Evolutionary conservation across 2,113 vertebrate genomes (phyloP).

Genomic region (Bolborhynchus lineola): DNA sequence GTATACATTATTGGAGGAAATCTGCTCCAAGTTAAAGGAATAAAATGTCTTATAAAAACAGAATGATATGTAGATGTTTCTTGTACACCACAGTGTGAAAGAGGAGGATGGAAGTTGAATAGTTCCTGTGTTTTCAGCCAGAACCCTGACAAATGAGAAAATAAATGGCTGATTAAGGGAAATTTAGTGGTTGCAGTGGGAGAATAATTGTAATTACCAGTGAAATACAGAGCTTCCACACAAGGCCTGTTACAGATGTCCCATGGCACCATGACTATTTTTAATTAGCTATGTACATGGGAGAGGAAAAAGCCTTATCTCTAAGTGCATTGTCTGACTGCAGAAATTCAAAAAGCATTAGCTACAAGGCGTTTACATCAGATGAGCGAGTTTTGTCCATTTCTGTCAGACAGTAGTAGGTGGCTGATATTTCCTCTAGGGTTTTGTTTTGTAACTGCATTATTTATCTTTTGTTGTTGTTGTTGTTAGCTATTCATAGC

Average conservation of each 20-base stretch:
- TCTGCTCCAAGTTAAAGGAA: not conserved
- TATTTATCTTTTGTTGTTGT: not conserved
- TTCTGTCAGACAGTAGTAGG: not conserved
- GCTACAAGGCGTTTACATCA: not conserved
- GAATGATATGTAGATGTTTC: not conserved
- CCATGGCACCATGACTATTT: not conserved
- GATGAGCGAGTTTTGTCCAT: not conserved
- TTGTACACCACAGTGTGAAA: not conserved
- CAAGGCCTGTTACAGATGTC: constrained; percentile 12
- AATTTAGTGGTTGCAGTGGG: not conserved
- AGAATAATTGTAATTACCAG: constrained; percentile 12
- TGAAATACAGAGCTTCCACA: constrained; percentile 7
- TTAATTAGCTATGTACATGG: constrained; percentile 13
- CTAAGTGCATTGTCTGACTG: not conserved
- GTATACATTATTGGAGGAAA: not conserved
- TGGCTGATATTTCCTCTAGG: not conserved
- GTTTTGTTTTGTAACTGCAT: not conserved
- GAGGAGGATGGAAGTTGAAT: not conserved
- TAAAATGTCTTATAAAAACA: not conserved
- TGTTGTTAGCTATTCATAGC: not conserved
- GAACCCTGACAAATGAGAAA: constrained; percentile 6
- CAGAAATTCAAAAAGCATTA: not conserved
- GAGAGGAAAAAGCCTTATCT: not conserved
- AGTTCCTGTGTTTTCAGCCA: not conserved
- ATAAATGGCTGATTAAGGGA: constrained; percentile 26